Conservation (phyloP, 2,888 invertebrate genomes). For the Emmelina monodactyla region DNA sequence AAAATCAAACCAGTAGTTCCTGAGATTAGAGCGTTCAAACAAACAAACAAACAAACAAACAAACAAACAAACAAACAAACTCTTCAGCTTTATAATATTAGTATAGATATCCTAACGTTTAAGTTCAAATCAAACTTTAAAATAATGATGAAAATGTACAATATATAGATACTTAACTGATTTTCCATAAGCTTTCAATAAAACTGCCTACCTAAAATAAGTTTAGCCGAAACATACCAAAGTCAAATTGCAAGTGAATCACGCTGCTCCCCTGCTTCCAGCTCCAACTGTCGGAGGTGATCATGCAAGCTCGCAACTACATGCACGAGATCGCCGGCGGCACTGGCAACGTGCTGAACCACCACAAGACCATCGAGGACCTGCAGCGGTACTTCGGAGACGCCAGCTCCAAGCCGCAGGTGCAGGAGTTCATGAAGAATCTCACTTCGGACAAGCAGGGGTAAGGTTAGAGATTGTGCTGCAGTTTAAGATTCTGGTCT, state of each 20-base stretch:
- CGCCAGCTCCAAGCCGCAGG: slow-evolving; percentile 78
- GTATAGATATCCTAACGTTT: too few species aligned
- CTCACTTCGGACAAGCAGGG: slow-evolving; percentile 94
- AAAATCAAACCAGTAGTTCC: too few species aligned
- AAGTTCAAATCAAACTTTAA: too few species aligned
- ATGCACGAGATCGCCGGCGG: slow-evolving; percentile 92
- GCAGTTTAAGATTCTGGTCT: too few species aligned
- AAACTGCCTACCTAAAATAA: too few species aligned
- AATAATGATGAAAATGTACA: too few species aligned
- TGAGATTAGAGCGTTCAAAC: too few species aligned
- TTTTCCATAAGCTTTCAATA: too few species aligned
- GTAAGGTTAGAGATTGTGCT: slow-evolving; percentile 64
- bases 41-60: too few species aligned
- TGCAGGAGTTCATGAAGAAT: slow-evolving; percentile 88
- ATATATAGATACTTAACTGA: too few species aligned
- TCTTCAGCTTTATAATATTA: too few species aligned
- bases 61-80: too few species aligned
- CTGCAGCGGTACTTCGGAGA: slow-evolving; percentile 84
- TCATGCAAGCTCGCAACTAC: slow-evolving; percentile 93
- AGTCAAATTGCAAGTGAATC: neutral
- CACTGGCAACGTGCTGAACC: slow-evolving; percentile 85
- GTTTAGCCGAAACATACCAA: neutral
- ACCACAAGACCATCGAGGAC: slow-evolving; percentile 87
- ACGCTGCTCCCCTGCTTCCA: slow-evolving; percentile 47
- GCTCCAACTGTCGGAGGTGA: slow-evolving; percentile 97